Conservation (phyloP, 2,113 vertebrate species). For the Notothenia coriiceps region DNA sequence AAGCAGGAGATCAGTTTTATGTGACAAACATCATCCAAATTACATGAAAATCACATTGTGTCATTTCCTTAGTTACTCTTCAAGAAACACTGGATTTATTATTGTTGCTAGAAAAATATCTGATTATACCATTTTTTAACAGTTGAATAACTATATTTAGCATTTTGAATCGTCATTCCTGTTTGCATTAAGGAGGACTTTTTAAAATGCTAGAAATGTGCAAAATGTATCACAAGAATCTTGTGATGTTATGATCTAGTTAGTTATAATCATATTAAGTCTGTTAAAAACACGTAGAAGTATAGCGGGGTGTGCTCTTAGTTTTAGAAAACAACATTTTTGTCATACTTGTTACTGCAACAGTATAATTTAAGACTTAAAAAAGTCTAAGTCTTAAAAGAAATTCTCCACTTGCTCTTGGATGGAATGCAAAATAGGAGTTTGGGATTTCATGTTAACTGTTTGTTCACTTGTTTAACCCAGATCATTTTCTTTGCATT, state of each 20-base stretch:
- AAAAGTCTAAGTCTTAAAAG: not conserved
- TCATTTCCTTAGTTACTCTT: not conserved
- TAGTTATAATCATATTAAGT: not conserved
- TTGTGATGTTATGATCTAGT: no score
- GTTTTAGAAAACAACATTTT: not conserved
- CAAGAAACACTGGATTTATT: constrained; percentile 11
- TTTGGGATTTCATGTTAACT: not conserved
- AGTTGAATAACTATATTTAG: no score
- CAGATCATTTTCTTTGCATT: not conserved
- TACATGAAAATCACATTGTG: no score
- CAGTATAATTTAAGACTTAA: constrained; percentile 12
- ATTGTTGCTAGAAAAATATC: constrained; percentile 9
- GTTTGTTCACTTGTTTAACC: not conserved
- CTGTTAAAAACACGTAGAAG: not conserved
- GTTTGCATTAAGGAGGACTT: no score
- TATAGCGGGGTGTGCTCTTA: not conserved
- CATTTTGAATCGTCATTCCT: no score
- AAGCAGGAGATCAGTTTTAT: no score
- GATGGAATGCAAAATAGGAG: not conserved
- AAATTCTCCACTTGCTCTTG: not conserved
- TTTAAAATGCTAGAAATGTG: no score
- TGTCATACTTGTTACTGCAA: not conserved
- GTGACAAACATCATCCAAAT: no score
- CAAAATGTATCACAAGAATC: no score
- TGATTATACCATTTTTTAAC: no score